Evolutionary conservation across 1,140 invertebrate species (phyloP).

Genomic region (Chlorops oryzae): DNA sequence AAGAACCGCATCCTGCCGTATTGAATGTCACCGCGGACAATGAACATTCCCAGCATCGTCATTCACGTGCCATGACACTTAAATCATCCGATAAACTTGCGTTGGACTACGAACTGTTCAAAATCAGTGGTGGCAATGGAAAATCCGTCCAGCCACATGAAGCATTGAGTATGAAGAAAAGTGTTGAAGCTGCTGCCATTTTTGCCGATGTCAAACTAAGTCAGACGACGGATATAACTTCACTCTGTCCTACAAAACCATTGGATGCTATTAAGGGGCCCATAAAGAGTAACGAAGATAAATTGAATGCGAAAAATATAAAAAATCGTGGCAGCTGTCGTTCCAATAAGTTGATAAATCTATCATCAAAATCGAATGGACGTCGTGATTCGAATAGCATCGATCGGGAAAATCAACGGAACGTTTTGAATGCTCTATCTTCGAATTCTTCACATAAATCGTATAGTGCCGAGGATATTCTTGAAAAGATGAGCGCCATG

Average conservation of each 20-base stretch:
- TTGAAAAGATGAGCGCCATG: conserved; percentile 38
- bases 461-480: conserved; percentile 37
- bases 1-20: conserved; percentile 16
- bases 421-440: conserved; percentile 8
- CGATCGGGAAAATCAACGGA: conserved; percentile 18
- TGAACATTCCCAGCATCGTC: conserved; percentile 7
- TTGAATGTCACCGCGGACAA: conserved; percentile 42
- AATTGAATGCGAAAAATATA: neutral
- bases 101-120: conserved; percentile 65
- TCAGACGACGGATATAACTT: conserved; percentile 46
- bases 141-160: conserved; percentile 55
- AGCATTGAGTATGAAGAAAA: conserved; percentile 77
- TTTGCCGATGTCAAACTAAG: conserved; percentile 63
- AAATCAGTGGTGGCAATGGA: conserved; percentile 45
- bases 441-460: conserved; percentile 22
- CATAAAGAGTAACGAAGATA: neutral
- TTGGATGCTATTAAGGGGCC: neutral
- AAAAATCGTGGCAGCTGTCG: conserved; percentile 20
- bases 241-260: conserved; percentile 24
- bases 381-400: conserved; percentile 35
- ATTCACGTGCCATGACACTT: conserved; percentile 11
- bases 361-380: conserved; percentile 22
- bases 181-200: conserved; percentile 77
- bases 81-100: conserved; percentile 57
- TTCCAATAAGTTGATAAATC: conserved; percentile 23